Evolutionary conservation across 2,888 invertebrate genomes (phyloP).

Genomic region (Parthenolecanium corni): DNA sequence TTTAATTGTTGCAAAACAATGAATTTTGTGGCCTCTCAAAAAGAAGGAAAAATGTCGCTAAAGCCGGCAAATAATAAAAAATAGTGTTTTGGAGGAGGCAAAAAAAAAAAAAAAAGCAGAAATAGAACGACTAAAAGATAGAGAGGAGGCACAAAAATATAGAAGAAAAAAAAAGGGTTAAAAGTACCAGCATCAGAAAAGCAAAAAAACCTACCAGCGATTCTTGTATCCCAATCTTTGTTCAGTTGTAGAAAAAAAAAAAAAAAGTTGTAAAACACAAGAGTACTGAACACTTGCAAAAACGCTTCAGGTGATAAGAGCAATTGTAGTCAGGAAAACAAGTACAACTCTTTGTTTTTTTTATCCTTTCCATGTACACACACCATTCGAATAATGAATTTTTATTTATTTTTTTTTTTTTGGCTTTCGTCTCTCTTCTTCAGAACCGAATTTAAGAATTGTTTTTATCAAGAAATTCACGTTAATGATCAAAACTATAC

Average conservation of each 20-base stretch:
- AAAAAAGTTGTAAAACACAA: slow-evolving; percentile 21
- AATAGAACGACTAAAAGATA: not conserved
- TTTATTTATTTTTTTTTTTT: slow-evolving; percentile 17
- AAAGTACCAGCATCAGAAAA: slow-evolving; percentile 26
- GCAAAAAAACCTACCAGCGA: slow-evolving; percentile 22
- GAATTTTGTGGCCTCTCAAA: slow-evolving; percentile 26
- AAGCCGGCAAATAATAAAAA: slow-evolving; percentile 26
- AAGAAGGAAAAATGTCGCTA: slow-evolving; percentile 12
- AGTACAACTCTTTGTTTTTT: slow-evolving; percentile 24
- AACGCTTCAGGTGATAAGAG: slow-evolving; percentile 28
- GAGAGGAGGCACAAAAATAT: not conserved
- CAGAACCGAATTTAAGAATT: slow-evolving; percentile 26
- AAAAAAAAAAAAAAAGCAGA: not conserved
- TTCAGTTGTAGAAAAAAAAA: not conserved
- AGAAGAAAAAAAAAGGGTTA: slow-evolving; percentile 16
- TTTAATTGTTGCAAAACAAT: slow-evolving; percentile 27
- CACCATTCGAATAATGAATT: slow-evolving; percentile 24
- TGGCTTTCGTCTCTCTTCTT: not conserved
- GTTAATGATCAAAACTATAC: slow-evolving; percentile 24
- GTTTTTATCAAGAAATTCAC: slow-evolving; percentile 21
- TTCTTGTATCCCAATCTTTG: slow-evolving; percentile 20
- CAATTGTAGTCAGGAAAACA: slow-evolving; percentile 24
- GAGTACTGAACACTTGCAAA: slow-evolving; percentile 22
- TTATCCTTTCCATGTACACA: not conserved
- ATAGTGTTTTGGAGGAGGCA: not conserved